Base-by-base conservation (phyloP, 2,888 invertebrate genomes). In the Parapristionchus giblindavisi region DNA sequence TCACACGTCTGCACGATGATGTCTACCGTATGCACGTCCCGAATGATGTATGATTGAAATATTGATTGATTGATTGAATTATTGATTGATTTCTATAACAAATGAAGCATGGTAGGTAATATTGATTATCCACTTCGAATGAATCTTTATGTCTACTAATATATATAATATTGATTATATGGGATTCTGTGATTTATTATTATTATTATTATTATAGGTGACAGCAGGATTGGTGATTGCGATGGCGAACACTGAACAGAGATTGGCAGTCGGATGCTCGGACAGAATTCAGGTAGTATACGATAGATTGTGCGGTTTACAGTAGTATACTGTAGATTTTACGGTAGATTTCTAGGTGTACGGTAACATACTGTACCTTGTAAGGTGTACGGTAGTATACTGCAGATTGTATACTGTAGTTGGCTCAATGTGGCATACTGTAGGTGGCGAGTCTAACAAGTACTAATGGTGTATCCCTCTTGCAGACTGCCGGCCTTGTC, bases 401-500 rank as follows among this genome's bases (percentile, higher is more conserved):
- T n/a, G n/a, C n/a, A n/a, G n/a, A n/a, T n/a, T n/a, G n/a, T n/a
- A n/a, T n/a, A n/a, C n/a, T n/a, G n/a, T n/a, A n/a, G n/a, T n/a
- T n/a, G n/a, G n/a, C n/a, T n/a, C n/a, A n/a, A n/a, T n/a, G n/a
- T n/a, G n/a, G n/a, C n/a, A n/a, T n/a, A n/a, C n/a, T n/a, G n/a
- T n/a, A n/a, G n/a, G n/a, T n/a, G n/a, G n/a, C n/a, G n/a, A n/a
- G n/a, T n/a, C n/a, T n/a, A n/a, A n/a, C n/a, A n/a, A n/a, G n/a
- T n/a, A n/a, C n/a, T n/a, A n/a, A n/a, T n/a, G n/a, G n/a, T n/a
- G n/a, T n/a, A n/a, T n/a, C n/a, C n/a, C n/a, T n/a, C n/a, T 92
- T 95, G 61, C 97, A 99, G 89, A 91, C 96, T 24, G 93, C 94
- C 75, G 92, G 95, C 0, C 91, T 99, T 71, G 92, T 98, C 70